A percentile compares a stretch with the other conserved stretches of the same genome.
phyloP scores from a whole-genome alignment of 2,797 vertebrate genomes.

The Chiroxiphia lanceolata region DNA sequence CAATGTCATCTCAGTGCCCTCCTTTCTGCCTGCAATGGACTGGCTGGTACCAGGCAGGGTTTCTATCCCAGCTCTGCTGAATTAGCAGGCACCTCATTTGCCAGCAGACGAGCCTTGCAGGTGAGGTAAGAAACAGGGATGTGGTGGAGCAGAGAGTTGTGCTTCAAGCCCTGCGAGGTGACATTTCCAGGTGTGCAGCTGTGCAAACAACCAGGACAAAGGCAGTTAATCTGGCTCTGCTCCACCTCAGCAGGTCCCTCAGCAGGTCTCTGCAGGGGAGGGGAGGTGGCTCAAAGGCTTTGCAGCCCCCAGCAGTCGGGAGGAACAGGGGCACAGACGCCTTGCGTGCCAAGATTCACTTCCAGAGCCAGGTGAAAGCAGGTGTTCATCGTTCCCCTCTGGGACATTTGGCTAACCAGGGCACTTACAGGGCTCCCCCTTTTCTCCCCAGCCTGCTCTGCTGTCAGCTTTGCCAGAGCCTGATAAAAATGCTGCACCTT shows the following conservation, averaged over 20 bases:
- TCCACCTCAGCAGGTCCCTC: background rate
- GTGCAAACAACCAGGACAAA: background rate
- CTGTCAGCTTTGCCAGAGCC: background rate
- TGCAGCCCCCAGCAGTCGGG: background rate
- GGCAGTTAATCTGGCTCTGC: background rate
- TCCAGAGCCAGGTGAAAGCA: background rate
- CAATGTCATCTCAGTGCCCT: background rate
- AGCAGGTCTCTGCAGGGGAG: background rate
- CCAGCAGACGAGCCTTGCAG: background rate
- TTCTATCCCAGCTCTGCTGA: background rate
- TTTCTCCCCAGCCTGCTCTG: background rate
- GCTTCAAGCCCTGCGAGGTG: background rate
- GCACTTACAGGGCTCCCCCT: background rate
- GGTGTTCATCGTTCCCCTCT: background rate
- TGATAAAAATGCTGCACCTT: background rate
- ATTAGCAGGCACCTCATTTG: background rate
- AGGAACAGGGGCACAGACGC: fast-evolving
- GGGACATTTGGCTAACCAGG: background rate
- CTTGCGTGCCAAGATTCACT: background rate
- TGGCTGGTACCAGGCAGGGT: fast-evolving
- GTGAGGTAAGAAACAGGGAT: background rate
- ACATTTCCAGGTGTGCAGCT: background rate
- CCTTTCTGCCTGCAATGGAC: background rate
- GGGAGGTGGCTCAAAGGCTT: background rate
- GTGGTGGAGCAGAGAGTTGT: background rate